Percentiles rank a stretch among this genome's conserved stretches.
Conservation (phyloP, 2,797 vertebrate genomes). For the Tapera naevia region DNA sequence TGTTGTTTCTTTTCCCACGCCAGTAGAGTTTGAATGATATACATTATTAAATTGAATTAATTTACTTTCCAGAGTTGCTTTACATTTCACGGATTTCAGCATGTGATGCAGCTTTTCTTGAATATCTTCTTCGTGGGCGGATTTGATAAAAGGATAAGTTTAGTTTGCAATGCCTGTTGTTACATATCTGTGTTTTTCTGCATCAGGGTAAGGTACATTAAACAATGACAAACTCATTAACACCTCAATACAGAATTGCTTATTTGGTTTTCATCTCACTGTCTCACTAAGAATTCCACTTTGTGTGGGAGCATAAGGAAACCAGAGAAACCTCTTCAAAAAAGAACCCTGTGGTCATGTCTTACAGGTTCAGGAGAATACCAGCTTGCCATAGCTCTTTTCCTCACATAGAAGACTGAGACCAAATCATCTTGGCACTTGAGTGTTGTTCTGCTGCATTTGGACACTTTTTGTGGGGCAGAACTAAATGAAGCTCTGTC, state of each 20-base stretch:
- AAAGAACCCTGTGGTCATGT: not conserved
- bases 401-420: not conserved
- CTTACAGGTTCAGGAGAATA: not conserved
- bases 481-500: not conserved
- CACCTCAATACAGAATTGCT: not conserved
- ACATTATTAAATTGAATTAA: not conserved
- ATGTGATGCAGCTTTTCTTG: conserved; percentile 33
- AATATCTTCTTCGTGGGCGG: not conserved
- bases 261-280: not conserved
- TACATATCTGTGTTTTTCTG: conserved; percentile 16
- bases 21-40: not conserved
- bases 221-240: conserved; percentile 24
- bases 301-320: not conserved
- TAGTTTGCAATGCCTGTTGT: conserved; percentile 11
- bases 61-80: not conserved
- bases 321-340: not conserved
- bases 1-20: not conserved
- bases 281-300: not conserved
- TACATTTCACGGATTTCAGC: conserved; percentile 21
- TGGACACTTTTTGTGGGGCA: not conserved
- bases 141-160: conserved; percentile 16
- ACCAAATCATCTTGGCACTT: not conserved
- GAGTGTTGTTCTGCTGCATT: not conserved
- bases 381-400: not conserved
- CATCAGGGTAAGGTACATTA: not conserved